Evolutionary conservation across 2,797 vertebrate species (phyloP).

Genomic region (Hafferia zeledoni): DNA sequence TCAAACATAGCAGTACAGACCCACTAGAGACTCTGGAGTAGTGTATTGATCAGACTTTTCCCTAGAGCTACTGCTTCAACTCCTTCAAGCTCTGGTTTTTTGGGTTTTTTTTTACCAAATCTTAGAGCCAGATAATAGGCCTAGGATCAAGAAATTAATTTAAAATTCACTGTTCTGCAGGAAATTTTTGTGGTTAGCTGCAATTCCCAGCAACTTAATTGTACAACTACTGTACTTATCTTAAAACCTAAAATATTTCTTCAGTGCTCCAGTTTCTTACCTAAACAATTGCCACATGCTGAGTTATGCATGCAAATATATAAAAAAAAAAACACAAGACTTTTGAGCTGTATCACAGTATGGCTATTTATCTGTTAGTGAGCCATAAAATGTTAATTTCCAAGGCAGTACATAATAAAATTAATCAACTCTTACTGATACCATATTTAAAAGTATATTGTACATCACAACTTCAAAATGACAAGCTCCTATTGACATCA

Average conservation of each 20-base stretch:
- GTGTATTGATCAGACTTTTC: neutral
- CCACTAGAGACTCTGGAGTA: neutral
- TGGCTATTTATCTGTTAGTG: slow-evolving; percentile 17
- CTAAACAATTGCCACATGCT: neutral
- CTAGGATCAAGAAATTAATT: neutral
- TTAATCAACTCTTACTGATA: slow-evolving; percentile 16
- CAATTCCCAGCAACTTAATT: neutral
- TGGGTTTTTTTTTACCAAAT: neutral
- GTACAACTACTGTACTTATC: neutral
- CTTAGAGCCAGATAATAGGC: neutral
- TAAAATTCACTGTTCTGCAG: neutral
- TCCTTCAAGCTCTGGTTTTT: neutral
- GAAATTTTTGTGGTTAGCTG: neutral
- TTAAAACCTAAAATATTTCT: neutral
- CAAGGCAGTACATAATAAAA: slow-evolving; percentile 19
- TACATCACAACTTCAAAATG: neutral
- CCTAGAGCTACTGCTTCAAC: neutral
- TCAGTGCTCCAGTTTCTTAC: neutral
- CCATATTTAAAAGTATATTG: slow-evolving; percentile 28
- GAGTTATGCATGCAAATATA: neutral
- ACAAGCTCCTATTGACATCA: neutral
- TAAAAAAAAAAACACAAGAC: neutral
- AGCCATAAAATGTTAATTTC: slow-evolving; percentile 18
- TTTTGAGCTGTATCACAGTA: neutral
- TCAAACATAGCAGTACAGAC: neutral